These are phyloP conservation scores for Anser brachyrhynchus DNA, from an alignment of 2,113 vertebrate genomes.

Conservation along the genomic window DNA sequence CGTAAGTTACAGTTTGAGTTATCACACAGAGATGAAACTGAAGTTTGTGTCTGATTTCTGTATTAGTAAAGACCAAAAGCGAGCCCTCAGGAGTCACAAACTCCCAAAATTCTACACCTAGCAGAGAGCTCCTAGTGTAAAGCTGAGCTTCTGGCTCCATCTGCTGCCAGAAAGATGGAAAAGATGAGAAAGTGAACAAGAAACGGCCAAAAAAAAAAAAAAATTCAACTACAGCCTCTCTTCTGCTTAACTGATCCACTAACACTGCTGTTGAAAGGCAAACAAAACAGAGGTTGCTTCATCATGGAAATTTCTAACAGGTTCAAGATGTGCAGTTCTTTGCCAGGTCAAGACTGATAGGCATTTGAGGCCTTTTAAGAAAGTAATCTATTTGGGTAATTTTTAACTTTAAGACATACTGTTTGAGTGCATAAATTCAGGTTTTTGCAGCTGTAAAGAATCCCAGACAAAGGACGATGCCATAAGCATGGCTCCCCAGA, in stretches of 20 bases:
- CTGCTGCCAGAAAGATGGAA: constrained; percentile 38
- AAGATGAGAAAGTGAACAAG: not conserved
- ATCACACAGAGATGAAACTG: rapidly evolving
- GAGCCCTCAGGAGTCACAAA: not conserved
- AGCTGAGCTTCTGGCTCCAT: constrained; percentile 54
- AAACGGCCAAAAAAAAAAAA: not conserved
- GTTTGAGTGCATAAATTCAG: not conserved
- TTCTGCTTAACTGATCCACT: not conserved
- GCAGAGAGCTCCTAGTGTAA: not conserved
- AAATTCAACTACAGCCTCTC: not conserved
- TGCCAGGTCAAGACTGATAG: not conserved
- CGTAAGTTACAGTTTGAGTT: rapidly evolving
- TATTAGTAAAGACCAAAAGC: not conserved
- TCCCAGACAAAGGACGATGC: not conserved
- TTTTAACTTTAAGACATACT: not conserved
- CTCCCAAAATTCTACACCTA: not conserved
- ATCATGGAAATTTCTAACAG: not conserved
- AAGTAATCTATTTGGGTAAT: not conserved
- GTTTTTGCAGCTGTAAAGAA: not conserved
- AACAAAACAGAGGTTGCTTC: not conserved
- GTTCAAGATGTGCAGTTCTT: not conserved
- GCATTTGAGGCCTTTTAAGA: not conserved
- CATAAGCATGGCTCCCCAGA: not conserved
- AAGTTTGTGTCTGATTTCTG: not conserved
- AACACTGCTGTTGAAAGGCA: not conserved